Evolutionary conservation across 2,797 vertebrate species (phyloP).

Genomic region (Aratinga solstitialis): DNA sequence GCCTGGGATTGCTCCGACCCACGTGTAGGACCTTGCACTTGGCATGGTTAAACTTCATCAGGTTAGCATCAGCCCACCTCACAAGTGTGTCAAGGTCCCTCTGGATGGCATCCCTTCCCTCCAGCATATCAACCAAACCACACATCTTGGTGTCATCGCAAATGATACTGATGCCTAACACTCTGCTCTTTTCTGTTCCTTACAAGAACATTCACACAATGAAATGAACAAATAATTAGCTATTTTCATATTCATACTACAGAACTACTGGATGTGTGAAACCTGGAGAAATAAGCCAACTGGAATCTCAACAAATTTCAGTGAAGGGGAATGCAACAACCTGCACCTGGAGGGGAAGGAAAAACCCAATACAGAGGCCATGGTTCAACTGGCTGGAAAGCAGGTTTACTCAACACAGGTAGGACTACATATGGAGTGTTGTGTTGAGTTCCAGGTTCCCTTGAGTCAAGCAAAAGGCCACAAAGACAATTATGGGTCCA

Average conservation of each 20-base stretch:
- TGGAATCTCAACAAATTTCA: neutral
- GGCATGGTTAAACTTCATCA: no score
- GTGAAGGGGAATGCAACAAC: neutral
- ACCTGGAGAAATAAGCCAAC: neutral
- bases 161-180: neutral
- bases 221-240: neutral
- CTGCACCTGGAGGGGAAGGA: neutral
- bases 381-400: neutral
- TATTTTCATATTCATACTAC: neutral
- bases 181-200: neutral
- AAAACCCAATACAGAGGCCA: neutral
- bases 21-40: no score
- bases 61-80: no score
- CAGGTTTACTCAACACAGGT: neutral
- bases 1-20: no score
- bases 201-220: neutral
- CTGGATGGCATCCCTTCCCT: no score
- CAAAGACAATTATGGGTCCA: neutral
- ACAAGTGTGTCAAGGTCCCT: no score
- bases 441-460: neutral
- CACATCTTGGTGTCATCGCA: no score
- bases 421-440: neutral
- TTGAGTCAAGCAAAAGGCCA: neutral
- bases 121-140: no score
- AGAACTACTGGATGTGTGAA: neutral